Percentiles rank a stretch among this genome's conserved stretches.
These are phyloP conservation scores for Drosophila fungiperda DNA, from an alignment of 2,888 invertebrate genomes.

Conservation along the genomic window DNA sequence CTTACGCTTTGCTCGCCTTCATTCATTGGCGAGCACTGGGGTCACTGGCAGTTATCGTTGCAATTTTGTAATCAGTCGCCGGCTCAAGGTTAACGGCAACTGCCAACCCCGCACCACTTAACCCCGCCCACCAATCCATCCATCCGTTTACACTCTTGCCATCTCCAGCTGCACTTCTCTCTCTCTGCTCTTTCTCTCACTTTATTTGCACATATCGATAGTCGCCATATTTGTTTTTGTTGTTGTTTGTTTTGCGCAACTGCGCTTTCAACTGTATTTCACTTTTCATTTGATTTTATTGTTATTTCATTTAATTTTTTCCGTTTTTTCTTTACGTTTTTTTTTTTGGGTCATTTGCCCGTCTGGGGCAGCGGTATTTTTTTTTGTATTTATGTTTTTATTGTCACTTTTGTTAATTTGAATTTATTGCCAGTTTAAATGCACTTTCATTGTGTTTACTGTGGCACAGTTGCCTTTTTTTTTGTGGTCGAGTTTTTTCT, in stretches of 20 bases:
- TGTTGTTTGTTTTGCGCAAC: slow-evolving; percentile 10
- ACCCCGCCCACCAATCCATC: background rate
- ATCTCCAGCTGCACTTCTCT: slow-evolving; percentile 1
- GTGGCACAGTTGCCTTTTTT: slow-evolving; percentile 36
- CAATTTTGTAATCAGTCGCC: slow-evolving; percentile 83
- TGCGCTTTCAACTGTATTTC: slow-evolving; percentile 48
- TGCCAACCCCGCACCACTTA: background rate
- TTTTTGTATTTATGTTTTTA: slow-evolving; percentile 43
- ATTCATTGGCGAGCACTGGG: slow-evolving; percentile 54
- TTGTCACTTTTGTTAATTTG: slow-evolving; percentile 70
- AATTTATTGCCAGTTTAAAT: slow-evolving; percentile 72
- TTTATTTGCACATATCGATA: slow-evolving; percentile 58
- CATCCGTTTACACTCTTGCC: slow-evolving; percentile 5
- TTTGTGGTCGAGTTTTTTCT: background rate
- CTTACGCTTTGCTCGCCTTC: slow-evolving; percentile 18
- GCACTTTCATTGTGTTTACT: slow-evolving; percentile 64
- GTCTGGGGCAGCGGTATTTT: slow-evolving; percentile 47
- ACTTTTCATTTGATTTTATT: slow-evolving; percentile 43
- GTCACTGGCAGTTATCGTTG: slow-evolving; percentile 83
- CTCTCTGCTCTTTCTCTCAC: background rate
- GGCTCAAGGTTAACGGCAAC: slow-evolving; percentile 78
- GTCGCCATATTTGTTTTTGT: slow-evolving; percentile 60
- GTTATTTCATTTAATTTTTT: slow-evolving; percentile 31
- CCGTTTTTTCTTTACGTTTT: slow-evolving; percentile 8
- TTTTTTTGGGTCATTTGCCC: slow-evolving; percentile 75